Conservation (phyloP, 2,888 invertebrate genomes). For the Troides aeacus region DNA sequence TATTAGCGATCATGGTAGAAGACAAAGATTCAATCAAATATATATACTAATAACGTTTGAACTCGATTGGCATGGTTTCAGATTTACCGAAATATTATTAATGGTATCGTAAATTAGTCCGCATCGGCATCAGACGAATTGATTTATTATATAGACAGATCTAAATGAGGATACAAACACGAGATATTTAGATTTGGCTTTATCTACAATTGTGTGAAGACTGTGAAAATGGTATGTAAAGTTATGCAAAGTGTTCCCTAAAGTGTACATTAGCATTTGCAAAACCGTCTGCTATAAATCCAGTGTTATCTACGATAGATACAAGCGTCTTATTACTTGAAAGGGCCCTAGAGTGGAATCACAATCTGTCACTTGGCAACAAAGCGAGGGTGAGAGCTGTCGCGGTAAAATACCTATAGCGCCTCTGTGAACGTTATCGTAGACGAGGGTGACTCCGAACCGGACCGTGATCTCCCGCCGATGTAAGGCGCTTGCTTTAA, state of each 20-base stretch:
- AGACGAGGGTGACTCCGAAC: slow-evolving; percentile 2
- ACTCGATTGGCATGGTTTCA: neutral
- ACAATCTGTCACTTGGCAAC: slow-evolving; percentile 54
- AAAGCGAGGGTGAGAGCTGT: slow-evolving; percentile 49
- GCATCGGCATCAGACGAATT: neutral
- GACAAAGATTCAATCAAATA: neutral
- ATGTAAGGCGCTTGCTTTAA: slow-evolving; percentile 12
- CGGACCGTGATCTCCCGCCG: slow-evolving; percentile 24
- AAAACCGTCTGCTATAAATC: slow-evolving; percentile 13
- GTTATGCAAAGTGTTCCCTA: slow-evolving; percentile 10
- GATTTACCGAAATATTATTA: neutral
- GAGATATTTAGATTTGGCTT: neutral
- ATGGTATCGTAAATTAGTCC: neutral
- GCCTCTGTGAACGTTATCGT: slow-evolving; percentile 55
- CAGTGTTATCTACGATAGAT: slow-evolving; percentile 32
- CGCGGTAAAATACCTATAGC: slow-evolving; percentile 54
- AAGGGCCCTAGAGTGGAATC: slow-evolving; percentile 42
- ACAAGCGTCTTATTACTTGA: slow-evolving; percentile 39
- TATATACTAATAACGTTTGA: neutral
- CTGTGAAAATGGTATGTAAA: neutral
- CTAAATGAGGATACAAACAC: neutral
- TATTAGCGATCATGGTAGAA: slow-evolving; percentile 32
- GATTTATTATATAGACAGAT: neutral
- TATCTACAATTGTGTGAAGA: neutral
- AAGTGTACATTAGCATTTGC: slow-evolving; percentile 6